These are phyloP conservation scores for Drosophila bipectinata DNA, from an alignment of 1,140 invertebrate species.

Conservation along the genomic window DNA sequence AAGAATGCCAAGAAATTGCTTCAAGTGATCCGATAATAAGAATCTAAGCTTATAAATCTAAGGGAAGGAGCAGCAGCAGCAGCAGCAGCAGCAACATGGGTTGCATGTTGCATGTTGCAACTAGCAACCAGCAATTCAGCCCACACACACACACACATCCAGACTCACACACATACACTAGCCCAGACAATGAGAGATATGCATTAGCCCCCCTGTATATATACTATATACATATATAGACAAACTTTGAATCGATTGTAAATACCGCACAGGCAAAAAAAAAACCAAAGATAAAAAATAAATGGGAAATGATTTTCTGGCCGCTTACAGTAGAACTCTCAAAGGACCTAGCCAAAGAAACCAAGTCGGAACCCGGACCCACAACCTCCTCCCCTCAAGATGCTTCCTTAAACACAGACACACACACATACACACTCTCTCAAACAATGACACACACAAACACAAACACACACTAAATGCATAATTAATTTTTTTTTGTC, in stretches of 20 bases:
- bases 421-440: too few species aligned
- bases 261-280: constrained; percentile 58
- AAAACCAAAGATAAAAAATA: constrained; percentile 12
- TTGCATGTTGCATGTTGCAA: constrained; percentile 8
- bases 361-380: constrained; percentile 1
- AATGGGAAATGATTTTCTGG: constrained; percentile 24
- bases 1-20: constrained; percentile 72
- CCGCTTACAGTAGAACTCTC: constrained; percentile 29
- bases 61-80: constrained; percentile 7
- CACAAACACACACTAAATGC: constrained; percentile 25
- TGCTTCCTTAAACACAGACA: constrained; percentile 46
- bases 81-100: constrained; percentile 19
- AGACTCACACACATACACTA: constrained; percentile 9
- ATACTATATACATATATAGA: constrained; percentile 52
- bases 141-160: constrained; percentile 17
- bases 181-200: constrained; percentile 31
- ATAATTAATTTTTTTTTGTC: constrained; percentile 67
- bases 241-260: constrained; percentile 68
- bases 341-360: constrained; percentile 11
- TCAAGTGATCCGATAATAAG: constrained; percentile 81
- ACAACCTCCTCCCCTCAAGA: constrained; percentile 29
- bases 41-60: constrained; percentile 73
- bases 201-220: constrained; percentile 64
- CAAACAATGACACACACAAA: not conserved
- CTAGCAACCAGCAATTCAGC: not conserved